Conservation (phyloP, 1,140 invertebrate genomes). For the Phortica variegata region DNA sequence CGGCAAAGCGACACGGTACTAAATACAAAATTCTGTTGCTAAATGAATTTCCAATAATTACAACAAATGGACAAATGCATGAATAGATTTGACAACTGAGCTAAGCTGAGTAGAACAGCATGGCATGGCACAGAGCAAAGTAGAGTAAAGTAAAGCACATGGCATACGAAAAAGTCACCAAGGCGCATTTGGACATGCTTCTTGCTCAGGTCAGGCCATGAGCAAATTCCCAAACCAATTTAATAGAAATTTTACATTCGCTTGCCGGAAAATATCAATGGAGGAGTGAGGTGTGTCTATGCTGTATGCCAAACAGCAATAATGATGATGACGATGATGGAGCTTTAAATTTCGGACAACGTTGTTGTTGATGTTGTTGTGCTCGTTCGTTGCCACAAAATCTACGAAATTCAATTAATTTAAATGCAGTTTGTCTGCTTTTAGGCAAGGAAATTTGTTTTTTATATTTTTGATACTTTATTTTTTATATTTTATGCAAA, state of each 20-base stretch:
- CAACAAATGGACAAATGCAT: neutral
- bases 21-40: neutral
- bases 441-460: neutral
- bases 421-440: constrained; percentile 38
- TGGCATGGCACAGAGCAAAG: too few relatives aligned
- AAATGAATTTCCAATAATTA: neutral
- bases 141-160: too few relatives aligned
- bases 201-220: neutral
- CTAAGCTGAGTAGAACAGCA: too few relatives aligned
- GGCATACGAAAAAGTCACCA: too few relatives aligned
- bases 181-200: too few relatives aligned
- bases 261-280: constrained; percentile 1
- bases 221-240: constrained; percentile 50
- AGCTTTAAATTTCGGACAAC: too few relatives aligned
- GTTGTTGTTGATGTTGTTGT: too few relatives aligned
- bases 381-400: too few relatives aligned
- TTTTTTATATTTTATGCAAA: constrained; percentile 5
- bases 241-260: constrained; percentile 44
- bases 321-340: neutral
- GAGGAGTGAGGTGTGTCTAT: neutral
- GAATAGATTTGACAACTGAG: neutral
- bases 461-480: constrained; percentile 3
- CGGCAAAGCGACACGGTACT: neutral
- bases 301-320: constrained; percentile 1
- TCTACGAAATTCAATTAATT: constrained; percentile 49